Conservation (phyloP, 1,140 invertebrate species). For the Dendrolimus kikuchii region DNA sequence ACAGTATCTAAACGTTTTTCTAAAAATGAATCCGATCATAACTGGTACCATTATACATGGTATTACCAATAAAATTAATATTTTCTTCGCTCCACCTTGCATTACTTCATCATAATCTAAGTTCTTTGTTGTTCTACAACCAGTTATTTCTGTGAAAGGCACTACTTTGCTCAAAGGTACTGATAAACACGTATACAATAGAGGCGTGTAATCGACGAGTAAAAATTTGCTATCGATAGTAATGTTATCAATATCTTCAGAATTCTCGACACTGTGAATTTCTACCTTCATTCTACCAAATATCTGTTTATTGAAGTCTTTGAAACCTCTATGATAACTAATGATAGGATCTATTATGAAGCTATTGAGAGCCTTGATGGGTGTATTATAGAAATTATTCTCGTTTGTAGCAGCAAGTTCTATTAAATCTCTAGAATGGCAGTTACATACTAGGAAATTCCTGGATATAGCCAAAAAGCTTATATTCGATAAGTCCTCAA, state of each 20-base stretch:
- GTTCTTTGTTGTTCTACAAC: constrained; percentile 27
- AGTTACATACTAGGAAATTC: constrained; percentile 73
- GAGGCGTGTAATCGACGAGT: constrained; percentile 39
- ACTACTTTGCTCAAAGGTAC: constrained; percentile 19
- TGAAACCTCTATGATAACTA: constrained; percentile 25
- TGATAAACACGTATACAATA: constrained; percentile 38
- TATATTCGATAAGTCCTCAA: constrained; percentile 53
- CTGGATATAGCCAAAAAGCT: constrained; percentile 55
- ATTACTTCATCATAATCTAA: constrained; percentile 18
- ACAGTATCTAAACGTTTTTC: constrained; percentile 73
- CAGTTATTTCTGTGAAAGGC: constrained; percentile 23
- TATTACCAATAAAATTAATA: constrained; percentile 30
- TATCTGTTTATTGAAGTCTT: constrained; percentile 32
- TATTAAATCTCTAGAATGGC: constrained; percentile 60
- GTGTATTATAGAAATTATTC: constrained; percentile 3
- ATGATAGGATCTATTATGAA: constrained; percentile 3
- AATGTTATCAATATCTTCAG: constrained; percentile 5
- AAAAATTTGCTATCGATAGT: constrained; percentile 21
- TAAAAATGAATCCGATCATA: constrained; percentile 44
- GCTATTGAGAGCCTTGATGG: constrained; percentile 2
- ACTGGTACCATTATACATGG: constrained; percentile 34
- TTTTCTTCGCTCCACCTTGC: constrained; percentile 12
- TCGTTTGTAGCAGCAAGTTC: constrained; percentile 52
- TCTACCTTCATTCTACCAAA: constrained; percentile 15
- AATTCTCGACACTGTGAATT: constrained; percentile 6